Evolutionary conservation across 2,797 vertebrate genomes (phyloP).

Genomic region (Falco cherrug): DNA sequence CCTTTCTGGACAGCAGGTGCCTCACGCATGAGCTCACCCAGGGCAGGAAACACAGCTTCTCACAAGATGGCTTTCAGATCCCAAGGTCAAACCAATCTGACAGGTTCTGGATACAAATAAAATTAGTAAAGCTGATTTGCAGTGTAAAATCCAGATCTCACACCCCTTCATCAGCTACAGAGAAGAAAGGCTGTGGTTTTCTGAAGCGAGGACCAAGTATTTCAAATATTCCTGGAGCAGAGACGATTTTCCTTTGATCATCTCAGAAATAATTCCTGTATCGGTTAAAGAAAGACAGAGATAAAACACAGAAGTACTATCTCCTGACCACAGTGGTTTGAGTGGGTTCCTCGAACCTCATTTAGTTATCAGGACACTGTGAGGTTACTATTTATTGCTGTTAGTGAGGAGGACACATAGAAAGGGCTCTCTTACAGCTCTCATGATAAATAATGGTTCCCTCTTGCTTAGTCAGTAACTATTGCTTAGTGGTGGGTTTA

Average conservation of each 20-base stretch:
- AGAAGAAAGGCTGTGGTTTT: neutral
- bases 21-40: neutral
- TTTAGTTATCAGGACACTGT: neutral
- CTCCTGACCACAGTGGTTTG: neutral
- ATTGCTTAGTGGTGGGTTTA: neutral
- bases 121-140: neutral
- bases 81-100: neutral
- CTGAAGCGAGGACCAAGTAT: neutral
- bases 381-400: neutral
- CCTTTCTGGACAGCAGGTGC: too few relatives aligned
- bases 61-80: neutral
- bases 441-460: neutral
- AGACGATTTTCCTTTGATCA: neutral
- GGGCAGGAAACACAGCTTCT: neutral
- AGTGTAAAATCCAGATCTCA: neutral
- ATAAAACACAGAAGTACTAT: neutral
- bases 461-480: conserved; percentile 35
- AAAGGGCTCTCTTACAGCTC: neutral
- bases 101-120: neutral
- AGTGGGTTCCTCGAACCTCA: neutral
- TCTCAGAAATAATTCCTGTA: neutral
- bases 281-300: neutral
- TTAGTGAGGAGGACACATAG: neutral
- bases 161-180: neutral
- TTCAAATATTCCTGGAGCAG: neutral